Evolutionary conservation across 2,888 invertebrate genomes (phyloP), one percentile per base, ranked within the genome.

Genomic region (Andrena haemorrhoa): DNA sequence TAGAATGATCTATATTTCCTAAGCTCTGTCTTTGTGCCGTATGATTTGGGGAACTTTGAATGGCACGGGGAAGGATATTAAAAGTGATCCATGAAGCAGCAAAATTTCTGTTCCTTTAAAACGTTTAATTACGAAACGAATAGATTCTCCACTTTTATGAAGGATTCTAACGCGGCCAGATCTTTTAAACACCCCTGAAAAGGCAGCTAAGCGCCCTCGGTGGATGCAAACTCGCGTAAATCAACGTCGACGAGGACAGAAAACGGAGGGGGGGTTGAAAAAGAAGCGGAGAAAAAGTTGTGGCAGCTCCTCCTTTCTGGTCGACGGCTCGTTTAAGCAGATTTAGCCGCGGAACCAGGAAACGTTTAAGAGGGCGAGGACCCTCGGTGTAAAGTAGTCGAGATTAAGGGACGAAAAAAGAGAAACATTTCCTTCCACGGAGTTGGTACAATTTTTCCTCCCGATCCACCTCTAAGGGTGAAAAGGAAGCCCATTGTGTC

Each of bases 301-400:
- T 63, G 56, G 23, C 41, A 60, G 29, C 41, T 41, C 41, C 74
- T 82, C 74, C 71, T 74, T 85, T 82, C 79, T 75, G 73, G 64
- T 60, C 75, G 72, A 58, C 53, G 66, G 56, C 69, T 79, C 83
- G 86, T 86, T 90, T 90, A 90, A 89, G 89, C 86, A 89, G 90
- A 90, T 90, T 89, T 89, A 90, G 87, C 86, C 86, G 81, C 86
- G 86, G 86, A 87, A 88, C 86, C 89, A 85, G 90, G 88, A 90
- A 90, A 90, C 89, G 87, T 89, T 90, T 89, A 89, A 89, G 89
- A 86, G 89, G 87, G 81, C 82, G 81, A 87, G 76, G 75, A 79
- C 79, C 77, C 86, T 75, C 69, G 78, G 85, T 76, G 88, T 41
- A 83, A 88, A 88, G 76, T 88, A 82, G 82, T 66, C 74, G 76